Evolutionary conservation across 2,113 vertebrate species (phyloP).

Genomic region (Carassius carassius): DNA sequence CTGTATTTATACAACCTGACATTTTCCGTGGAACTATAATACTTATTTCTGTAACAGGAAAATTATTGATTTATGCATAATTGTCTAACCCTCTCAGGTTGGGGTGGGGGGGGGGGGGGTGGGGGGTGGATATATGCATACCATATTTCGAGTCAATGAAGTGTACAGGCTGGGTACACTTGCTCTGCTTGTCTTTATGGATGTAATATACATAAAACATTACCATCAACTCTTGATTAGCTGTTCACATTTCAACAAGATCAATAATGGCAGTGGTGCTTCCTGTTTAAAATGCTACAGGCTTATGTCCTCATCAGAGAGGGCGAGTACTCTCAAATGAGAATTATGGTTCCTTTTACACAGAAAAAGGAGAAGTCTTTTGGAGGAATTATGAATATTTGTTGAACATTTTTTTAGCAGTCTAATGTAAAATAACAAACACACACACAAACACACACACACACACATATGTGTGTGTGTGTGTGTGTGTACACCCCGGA

Average conservation of each 20-base stretch:
- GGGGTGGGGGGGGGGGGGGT: slow-evolving; percentile 58
- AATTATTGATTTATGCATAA: slow-evolving; percentile 93
- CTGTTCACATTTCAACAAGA: slow-evolving; percentile 73
- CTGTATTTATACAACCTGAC: slow-evolving; percentile 68
- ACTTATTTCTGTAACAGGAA: slow-evolving; percentile 83
- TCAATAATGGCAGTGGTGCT: slow-evolving; percentile 66
- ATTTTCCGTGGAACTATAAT: slow-evolving; percentile 84
- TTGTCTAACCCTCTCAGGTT: slow-evolving; percentile 83
- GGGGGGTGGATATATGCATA: slow-evolving; percentile 84
- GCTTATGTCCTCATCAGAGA: slow-evolving; percentile 54
- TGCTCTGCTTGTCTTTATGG: slow-evolving; percentile 79
- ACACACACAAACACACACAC: too few relatives aligned
- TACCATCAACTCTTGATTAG: slow-evolving; percentile 78
- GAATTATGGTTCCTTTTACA: slow-evolving; percentile 56
- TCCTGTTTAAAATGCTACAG: slow-evolving; percentile 49
- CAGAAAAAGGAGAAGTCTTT: background rate
- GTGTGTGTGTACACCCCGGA: too few relatives aligned
- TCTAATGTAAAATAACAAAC: background rate
- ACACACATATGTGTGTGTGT: too few relatives aligned
- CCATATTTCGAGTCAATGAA: slow-evolving; percentile 86
- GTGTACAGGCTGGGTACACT: slow-evolving; percentile 66
- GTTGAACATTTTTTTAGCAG: background rate
- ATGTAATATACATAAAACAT: slow-evolving; percentile 83
- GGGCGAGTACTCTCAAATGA: slow-evolving; percentile 34
- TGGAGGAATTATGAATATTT: background rate